These are phyloP conservation scores for Aphis craccivora DNA, from an alignment of 1,140 invertebrate species.

Conservation along the genomic window DNA sequence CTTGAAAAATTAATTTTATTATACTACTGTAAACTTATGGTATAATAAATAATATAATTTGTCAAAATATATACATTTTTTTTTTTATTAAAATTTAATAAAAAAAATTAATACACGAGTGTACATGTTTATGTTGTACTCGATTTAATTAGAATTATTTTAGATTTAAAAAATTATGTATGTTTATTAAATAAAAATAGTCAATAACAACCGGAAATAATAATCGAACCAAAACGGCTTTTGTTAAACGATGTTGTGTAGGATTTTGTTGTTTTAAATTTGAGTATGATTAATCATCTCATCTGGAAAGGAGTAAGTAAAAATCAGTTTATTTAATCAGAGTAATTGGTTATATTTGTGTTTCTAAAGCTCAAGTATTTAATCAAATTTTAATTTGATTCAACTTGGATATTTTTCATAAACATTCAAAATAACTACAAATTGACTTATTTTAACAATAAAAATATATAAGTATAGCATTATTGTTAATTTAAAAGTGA, in stretches of 20 bases:
- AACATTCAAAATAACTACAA: not conserved
- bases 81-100: too few species aligned
- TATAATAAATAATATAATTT: too few species aligned
- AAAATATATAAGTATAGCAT: not conserved
- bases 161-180: not conserved
- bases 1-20: not conserved
- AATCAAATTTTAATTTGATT: not conserved
- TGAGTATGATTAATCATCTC: not conserved
- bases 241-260: not conserved
- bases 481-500: not conserved
- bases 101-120: not conserved
- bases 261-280: not conserved
- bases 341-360: not conserved
- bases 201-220: not conserved
- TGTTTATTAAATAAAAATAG: not conserved
- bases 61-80: too few species aligned
- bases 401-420: not conserved
- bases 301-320: not conserved
- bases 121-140: not conserved
- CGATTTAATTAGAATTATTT: not conserved
- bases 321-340: not conserved
- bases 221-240: not conserved
- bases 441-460: not conserved
- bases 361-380: not conserved
- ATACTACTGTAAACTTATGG: too few species aligned